phyloP scores from a whole-genome alignment of 2,797 vertebrate species.

The Apogon talboti region DNA sequence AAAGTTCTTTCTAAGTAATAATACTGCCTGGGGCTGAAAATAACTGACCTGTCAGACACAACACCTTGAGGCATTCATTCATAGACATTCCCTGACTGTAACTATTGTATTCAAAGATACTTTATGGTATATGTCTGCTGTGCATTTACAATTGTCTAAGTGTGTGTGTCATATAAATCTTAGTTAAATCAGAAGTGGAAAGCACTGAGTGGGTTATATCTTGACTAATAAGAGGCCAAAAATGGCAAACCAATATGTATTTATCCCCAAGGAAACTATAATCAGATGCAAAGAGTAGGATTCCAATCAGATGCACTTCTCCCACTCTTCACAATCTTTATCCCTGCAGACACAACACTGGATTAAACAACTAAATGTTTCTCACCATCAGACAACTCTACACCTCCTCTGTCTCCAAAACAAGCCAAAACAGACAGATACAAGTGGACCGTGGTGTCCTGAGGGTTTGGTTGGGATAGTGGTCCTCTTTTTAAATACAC shows the following conservation, averaged over 20 bases:
- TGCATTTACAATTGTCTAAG: not conserved
- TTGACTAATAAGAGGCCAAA: constrained; percentile 20
- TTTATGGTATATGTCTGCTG: too few species aligned
- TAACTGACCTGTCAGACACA: too few species aligned
- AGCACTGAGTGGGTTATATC: not conserved
- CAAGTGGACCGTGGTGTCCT: not conserved
- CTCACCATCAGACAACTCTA: constrained; percentile 12
- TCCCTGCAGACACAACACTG: constrained; percentile 3
- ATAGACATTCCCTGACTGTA: too few species aligned
- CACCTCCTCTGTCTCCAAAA: constrained; percentile 29
- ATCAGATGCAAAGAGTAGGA: constrained; percentile 11
- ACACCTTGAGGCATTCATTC: too few species aligned
- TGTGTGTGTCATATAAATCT: not conserved
- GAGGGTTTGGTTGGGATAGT: constrained; percentile 8
- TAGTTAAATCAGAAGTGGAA: constrained; percentile 8
- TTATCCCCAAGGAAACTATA: constrained; percentile 14
- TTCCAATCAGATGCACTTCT: constrained; percentile 42
- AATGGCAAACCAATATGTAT: constrained; percentile 28
- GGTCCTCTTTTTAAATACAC: constrained; percentile 22
- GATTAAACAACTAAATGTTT: constrained; percentile 15
- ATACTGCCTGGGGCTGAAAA: too few species aligned
- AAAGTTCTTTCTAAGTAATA: too few species aligned
- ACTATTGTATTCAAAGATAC: too few species aligned
- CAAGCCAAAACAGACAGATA: constrained; percentile 17
- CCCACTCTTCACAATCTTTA: constrained; percentile 17